These are phyloP conservation scores for Xyliphius kryptos DNA, from an alignment of 2,113 vertebrate genomes.

Conservation along the genomic window DNA sequence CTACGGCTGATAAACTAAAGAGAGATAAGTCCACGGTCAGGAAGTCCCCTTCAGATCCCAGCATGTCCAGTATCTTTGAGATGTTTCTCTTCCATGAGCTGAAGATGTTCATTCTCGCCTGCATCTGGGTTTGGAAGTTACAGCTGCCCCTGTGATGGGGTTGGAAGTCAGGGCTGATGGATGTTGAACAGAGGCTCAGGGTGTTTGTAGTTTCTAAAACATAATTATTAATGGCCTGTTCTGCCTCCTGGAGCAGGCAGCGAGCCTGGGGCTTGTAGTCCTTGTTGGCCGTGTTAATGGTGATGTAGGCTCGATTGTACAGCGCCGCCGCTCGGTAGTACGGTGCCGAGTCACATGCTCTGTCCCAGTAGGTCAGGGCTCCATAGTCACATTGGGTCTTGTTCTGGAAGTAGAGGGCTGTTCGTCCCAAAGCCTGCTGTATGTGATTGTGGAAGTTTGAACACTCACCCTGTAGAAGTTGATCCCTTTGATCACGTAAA, in stretches of 20 bases:
- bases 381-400: constrained; percentile 12
- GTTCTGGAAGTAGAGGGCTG: constrained; percentile 13
- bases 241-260: constrained; percentile 20
- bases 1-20: too few relatives aligned
- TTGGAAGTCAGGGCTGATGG: neutral
- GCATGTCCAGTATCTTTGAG: neutral
- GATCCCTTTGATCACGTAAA: neutral
- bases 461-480: constrained; percentile 7
- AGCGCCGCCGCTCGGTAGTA: constrained; percentile 26
- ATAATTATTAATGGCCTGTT: constrained; percentile 14
- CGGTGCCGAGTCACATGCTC: neutral
- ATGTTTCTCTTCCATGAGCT: constrained; percentile 25
- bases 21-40: too few relatives aligned
- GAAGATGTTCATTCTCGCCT: constrained; percentile 28
- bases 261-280: constrained; percentile 30
- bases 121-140: constrained; percentile 35
- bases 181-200: neutral
- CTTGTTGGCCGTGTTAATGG: constrained; percentile 30
- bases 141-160: neutral
- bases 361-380: constrained; percentile 8
- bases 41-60: neutral
- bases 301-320: constrained; percentile 37
- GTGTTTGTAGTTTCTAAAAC: constrained; percentile 21
- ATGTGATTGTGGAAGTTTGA: constrained; percentile 6
- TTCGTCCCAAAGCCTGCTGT: constrained; percentile 15